Base-by-base conservation (phyloP, 2,797 vertebrate species). In the Clamator glandarius region DNA sequence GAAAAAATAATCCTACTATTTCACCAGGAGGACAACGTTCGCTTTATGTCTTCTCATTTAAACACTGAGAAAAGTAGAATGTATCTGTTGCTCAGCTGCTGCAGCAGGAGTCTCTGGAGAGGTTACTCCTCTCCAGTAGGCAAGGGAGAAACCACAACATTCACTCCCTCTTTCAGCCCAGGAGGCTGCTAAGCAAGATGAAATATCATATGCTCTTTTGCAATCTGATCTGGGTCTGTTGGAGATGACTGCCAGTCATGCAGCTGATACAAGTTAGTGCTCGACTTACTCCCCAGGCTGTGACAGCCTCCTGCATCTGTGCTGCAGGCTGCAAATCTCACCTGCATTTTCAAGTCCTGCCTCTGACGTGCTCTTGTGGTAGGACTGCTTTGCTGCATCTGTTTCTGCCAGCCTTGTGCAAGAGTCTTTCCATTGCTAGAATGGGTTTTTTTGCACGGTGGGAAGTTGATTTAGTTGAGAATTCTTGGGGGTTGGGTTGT, bases 31-130 rank as follows among this genome's bases (percentile, higher is more conserved):
- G 73, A 66, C 42, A n/a, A 8, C 10, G 6, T 77, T 88, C 19
- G 21, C 18, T 88, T 70, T 33, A n/a, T 8, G 18, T 62, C 18
- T 64, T 78, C 41, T 85, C 33, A 57, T 75, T 57, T 85, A 59
- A 85, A 61, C 36, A 26, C 29, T 26, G 33, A 66, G 29, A 74
- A 66, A 55, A 39, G 20, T 23, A 61, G 24, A 3, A 28, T 61
- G 35, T 64, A 2, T 17, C 33, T 36, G 4, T 44, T 55, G n/a
- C 36, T 66, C 28, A 39, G 55, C 26, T 42, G 23, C 58, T 75
- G 57, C 0, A 0, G n/a, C 41, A 66, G 58, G 84, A n/a, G n/a
- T 63, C 48, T 86, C 51, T 6, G 12, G 54, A 42, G 54, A 19
- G 36, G 24, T 23, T 36, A 25, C 18, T 80, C 21, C 41, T 84